phyloP scores from a whole-genome alignment of 2,797 vertebrate species.

The Momotus momota region DNA sequence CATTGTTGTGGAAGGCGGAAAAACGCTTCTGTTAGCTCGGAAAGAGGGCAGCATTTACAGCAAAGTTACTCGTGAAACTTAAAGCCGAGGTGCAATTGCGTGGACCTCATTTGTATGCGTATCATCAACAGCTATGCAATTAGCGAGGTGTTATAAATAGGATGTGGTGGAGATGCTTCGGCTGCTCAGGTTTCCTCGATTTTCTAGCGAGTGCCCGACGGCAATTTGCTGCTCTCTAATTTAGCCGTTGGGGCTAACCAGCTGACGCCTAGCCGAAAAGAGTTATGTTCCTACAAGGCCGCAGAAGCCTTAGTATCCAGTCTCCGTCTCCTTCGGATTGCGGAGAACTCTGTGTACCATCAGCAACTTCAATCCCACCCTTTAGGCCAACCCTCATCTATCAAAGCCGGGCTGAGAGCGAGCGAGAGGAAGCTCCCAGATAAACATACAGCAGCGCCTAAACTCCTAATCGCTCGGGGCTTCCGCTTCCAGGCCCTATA shows the following conservation, averaged over 20 bases:
- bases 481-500: conserved; percentile 99
- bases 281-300: conserved; percentile 92
- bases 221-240: conserved; percentile 90
- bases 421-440: conserved; percentile 92
- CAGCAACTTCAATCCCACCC: conserved; percentile 83
- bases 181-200: conserved; percentile 84
- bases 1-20: not conserved
- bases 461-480: conserved; percentile 94
- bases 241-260: conserved; percentile 89
- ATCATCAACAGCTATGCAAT: conserved; percentile 79
- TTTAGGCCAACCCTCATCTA: conserved; percentile 85
- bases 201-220: conserved; percentile 81
- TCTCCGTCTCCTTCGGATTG: conserved; percentile 78
- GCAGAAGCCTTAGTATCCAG: conserved; percentile 85
- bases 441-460: conserved; percentile 98
- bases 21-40: not conserved
- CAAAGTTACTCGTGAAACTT: not conserved
- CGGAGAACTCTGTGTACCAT: conserved; percentile 86
- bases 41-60: not conserved
- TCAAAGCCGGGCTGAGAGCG: conserved; percentile 80
- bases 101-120: conserved; percentile 5
- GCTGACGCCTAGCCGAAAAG: conserved; percentile 91
- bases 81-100: not conserved
- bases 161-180: conserved; percentile 85
- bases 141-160: conserved; percentile 94